Conservation (phyloP, 2,888 invertebrate species). For the Caenorhabditis doughertyi region DNA sequence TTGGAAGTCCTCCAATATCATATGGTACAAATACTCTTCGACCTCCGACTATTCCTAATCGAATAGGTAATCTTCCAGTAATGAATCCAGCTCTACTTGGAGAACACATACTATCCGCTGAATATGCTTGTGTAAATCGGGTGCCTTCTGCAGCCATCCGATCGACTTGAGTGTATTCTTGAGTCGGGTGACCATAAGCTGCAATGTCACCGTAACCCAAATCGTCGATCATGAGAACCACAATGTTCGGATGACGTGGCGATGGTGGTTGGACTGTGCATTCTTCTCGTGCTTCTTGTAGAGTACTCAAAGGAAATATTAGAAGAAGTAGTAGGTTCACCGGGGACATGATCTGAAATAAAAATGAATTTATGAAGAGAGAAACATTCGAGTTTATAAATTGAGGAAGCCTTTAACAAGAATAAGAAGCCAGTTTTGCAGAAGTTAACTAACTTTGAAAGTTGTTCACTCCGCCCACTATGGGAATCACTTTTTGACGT, state of each 20-base stretch:
- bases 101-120: slow-evolving; percentile 84
- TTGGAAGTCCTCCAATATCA: slow-evolving; percentile 84
- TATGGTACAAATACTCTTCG: slow-evolving; percentile 79
- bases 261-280: slow-evolving; percentile 61
- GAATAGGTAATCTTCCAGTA: slow-evolving; percentile 83
- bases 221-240: slow-evolving; percentile 85
- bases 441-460: background rate
- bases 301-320: slow-evolving; percentile 27
- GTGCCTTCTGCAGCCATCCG: slow-evolving; percentile 83
- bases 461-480: background rate
- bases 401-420: background rate
- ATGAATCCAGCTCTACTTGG: slow-evolving; percentile 85
- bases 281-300: slow-evolving; percentile 28
- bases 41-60: slow-evolving; percentile 82
- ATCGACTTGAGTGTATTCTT: slow-evolving; percentile 83
- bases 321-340: slow-evolving; percentile 51
- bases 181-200: slow-evolving; percentile 82
- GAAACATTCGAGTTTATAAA: background rate
- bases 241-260: slow-evolving; percentile 84
- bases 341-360: slow-evolving; percentile 60
- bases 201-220: slow-evolving; percentile 83
- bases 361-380: background rate
- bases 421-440: slow-evolving; percentile 8
- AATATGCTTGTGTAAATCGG: slow-evolving; percentile 84
- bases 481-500: slow-evolving; percentile 40